Percentiles rank a stretch among this genome's conserved stretches.
Conservation (phyloP, 2,888 invertebrate genomes). For the Athalia rosae region DNA sequence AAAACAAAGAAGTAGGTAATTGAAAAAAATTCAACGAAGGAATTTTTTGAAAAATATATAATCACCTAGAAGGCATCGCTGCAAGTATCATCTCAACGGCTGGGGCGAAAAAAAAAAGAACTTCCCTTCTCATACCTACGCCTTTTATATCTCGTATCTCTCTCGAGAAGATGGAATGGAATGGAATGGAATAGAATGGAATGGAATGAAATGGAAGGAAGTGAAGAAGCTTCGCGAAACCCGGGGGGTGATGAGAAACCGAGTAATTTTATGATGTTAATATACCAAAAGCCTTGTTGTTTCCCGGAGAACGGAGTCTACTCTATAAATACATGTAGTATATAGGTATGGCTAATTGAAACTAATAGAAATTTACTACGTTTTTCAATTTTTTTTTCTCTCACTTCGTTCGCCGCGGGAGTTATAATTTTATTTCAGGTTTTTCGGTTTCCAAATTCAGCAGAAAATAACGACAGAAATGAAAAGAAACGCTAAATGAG, state of each 20-base stretch:
- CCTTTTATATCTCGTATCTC: too few relatives aligned
- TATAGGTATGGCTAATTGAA: not conserved
- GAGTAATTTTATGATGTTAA: slow-evolving; percentile 38
- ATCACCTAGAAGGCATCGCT: slow-evolving; percentile 15
- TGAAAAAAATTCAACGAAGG: too few relatives aligned
- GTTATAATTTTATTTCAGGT: not conserved
- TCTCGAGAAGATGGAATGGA: too few relatives aligned
- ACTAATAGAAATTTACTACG: not conserved
- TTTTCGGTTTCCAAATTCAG: not conserved
- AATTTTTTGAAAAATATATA: too few relatives aligned
- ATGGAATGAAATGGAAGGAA: too few relatives aligned
- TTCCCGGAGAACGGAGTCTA: not conserved
- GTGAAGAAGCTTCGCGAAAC: not conserved
- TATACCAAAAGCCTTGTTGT: slow-evolving; percentile 31
- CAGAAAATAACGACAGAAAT: not conserved
- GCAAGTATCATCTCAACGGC: not conserved
- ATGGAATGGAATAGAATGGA: too few relatives aligned
- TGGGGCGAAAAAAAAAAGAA: too few relatives aligned
- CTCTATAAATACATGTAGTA: too few relatives aligned
- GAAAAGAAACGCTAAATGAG: not conserved
- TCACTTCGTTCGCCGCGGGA: not conserved
- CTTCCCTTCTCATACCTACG: too few relatives aligned
- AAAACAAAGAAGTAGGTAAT: slow-evolving; percentile 1
- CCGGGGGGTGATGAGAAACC: slow-evolving; percentile 10
- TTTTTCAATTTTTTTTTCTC: not conserved